Base-by-base conservation (phyloP, 2,797 vertebrate species). In the Sebastiscus albofasciatus region DNA sequence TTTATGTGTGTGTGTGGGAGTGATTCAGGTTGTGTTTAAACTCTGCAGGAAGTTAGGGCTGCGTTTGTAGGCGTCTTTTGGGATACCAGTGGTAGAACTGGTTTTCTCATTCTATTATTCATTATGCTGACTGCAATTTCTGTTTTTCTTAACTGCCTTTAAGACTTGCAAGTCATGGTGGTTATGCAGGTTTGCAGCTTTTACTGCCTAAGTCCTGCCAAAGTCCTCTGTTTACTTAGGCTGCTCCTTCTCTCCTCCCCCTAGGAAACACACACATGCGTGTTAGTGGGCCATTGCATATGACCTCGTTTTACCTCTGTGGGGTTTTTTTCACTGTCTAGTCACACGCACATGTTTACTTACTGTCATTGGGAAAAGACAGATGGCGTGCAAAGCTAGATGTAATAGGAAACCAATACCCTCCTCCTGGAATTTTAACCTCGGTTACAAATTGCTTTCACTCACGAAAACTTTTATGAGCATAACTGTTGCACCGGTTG, bases 301-400 rank as follows among this genome's bases (percentile, higher is more conserved):
- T 22, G 9, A 9, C 2, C 31, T 34, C n/a, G 2, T 55, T 26
- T 49, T 8, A 39, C 22, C 22, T 22, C 13, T 20, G 33, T 33
- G 33, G 4, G 4, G n/a, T 49, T 56, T 55, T 27, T 58, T 58
- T 8, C 8, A 9, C 16, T 4, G 24, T 26, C 46, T 64, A 12
- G 3, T 80, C 81, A 56, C 89, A 78, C 52, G 34, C 77, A 77
- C 66, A 80, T 14, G 4, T 33, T 54, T 46, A 68, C 20, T 27
- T 39, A 34, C 39, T 72, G 34, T 24, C 64, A 52, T 24, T 73
- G 67, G 34, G 42, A 76, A 62, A 20, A 82, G 26, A 64, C 42
- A 0, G 5, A 55, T 92, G 3, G 82, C 85, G 89, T 93, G 93
- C 83, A 31, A 92, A 92, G 89, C 22, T 3, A 22, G 62, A 5